These are phyloP conservation scores for Hypena proboscidalis DNA, from an alignment of 2,888 invertebrate genomes.

Conservation along the genomic window DNA sequence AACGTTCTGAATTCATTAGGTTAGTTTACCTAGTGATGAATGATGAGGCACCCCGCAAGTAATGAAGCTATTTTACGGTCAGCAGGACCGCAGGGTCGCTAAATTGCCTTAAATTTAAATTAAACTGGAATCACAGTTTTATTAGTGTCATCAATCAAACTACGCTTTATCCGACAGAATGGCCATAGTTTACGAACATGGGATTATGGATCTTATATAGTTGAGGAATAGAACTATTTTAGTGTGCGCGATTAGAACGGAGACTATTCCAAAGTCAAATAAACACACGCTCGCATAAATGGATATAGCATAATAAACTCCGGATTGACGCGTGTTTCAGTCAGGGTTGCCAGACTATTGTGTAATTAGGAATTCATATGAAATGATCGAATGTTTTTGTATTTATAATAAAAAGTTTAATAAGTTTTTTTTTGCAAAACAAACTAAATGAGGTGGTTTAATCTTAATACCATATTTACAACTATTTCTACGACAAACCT, in stretches of 20 bases:
- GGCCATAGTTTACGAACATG: constrained; percentile 42
- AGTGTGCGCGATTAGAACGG: constrained; percentile 49
- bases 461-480: no score
- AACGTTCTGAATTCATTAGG: constrained; percentile 38
- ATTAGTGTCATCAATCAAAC: constrained; percentile 84
- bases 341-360: constrained; percentile 51
- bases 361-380: constrained; percentile 3
- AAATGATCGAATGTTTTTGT: not conserved
- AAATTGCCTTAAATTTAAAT: constrained; percentile 85
- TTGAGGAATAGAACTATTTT: constrained; percentile 52
- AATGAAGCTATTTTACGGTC: constrained; percentile 80
- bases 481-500: no score
- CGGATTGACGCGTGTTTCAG: constrained; percentile 72
- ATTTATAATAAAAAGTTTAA: no score
- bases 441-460: no score
- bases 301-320: constrained; percentile 76
- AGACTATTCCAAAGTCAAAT: constrained; percentile 78
- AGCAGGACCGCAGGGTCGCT: constrained; percentile 70
- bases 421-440: no score
- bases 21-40: constrained; percentile 58
- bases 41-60: constrained; percentile 62
- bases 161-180: constrained; percentile 66
- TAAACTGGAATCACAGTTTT: constrained; percentile 84
- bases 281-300: constrained; percentile 80
- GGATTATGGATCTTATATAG: constrained; percentile 63